These are phyloP conservation scores for Xylophagus ater DNA, from an alignment of 2,888 invertebrate genomes.

Conservation along the genomic window DNA sequence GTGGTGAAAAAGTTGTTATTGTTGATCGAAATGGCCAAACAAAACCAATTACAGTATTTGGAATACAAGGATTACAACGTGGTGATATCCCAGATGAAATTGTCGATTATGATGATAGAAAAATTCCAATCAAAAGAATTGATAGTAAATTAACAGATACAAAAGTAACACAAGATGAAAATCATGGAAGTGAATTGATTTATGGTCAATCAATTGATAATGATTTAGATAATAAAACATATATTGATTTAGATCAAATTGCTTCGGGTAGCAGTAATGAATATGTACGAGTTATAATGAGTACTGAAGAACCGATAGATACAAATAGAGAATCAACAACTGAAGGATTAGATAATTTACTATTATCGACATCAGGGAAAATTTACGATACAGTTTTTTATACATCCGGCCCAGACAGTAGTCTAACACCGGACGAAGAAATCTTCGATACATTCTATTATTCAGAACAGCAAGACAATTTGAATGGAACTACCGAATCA, in stretches of 20 bases:
- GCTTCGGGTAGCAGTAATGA: too few relatives aligned
- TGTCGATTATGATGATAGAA: conserved; percentile 8
- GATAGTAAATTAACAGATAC: too few relatives aligned
- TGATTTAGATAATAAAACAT: not conserved
- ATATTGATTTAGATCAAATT: too few relatives aligned
- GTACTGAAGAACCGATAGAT: not conserved
- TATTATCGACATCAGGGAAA: not conserved
- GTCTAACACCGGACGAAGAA: not conserved
- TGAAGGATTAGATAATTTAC: not conserved
- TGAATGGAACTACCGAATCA: conserved; percentile 21
- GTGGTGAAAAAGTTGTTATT: conserved; percentile 18
- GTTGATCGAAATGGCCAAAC: conserved; percentile 17
- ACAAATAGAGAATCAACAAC: conserved; percentile 3
- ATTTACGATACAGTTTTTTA: conserved; percentile 5
- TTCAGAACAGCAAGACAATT: conserved; percentile 1
- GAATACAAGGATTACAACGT: conserved; percentile 40
- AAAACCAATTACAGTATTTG: conserved; percentile 36
- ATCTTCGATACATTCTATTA: conserved; percentile 12
- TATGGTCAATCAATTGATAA: conserved; percentile 3
- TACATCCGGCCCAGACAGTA: conserved; percentile 2
- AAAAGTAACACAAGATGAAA: not conserved
- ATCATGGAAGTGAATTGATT: conserved; percentile 2
- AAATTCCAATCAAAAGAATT: conserved; percentile 5
- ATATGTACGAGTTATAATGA: too few relatives aligned
- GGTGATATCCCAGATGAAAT: conserved; percentile 23